A percentile compares a stretch with the other conserved stretches of the same genome.
These are phyloP conservation scores for Diabrotica undecimpunctata DNA, from an alignment of 1,140 invertebrate genomes.

Conservation along the genomic window DNA sequence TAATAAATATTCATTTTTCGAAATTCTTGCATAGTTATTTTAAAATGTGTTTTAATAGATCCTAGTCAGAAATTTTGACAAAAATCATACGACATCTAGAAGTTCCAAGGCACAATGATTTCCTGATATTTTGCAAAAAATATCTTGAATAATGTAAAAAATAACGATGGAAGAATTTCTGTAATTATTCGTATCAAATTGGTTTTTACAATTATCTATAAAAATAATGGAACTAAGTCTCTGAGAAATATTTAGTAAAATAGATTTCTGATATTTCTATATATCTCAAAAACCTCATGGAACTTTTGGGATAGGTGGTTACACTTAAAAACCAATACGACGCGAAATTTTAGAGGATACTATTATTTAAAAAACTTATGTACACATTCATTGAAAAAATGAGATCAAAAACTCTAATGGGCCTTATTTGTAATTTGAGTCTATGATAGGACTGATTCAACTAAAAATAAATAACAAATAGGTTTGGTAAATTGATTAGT, in stretches of 20 bases:
- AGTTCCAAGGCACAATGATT: constrained; percentile 28
- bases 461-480: background rate
- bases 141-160: constrained; percentile 16
- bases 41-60: constrained; percentile 1
- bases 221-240: no score
- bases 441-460: background rate
- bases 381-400: background rate
- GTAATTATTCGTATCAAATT: background rate
- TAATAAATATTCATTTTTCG: background rate
- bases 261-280: no score
- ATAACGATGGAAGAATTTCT: constrained; percentile 3
- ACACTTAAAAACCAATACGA: no score
- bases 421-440: constrained; percentile 2
- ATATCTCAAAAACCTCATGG: no score
- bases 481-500: no score
- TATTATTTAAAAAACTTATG: background rate
- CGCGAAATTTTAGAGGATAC: background rate
- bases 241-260: no score
- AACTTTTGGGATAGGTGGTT: no score
- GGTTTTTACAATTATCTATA: background rate
- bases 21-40: constrained; percentile 1
- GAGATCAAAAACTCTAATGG: background rate
- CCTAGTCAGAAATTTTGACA: constrained; percentile 25
- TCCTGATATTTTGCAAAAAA: constrained; percentile 22
- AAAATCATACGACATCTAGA: constrained; percentile 8